Evolutionary conservation across 64 coral and sea anemone genomes (phyloP), one percentile per base, ranked within the genome.

Genomic region (Acropora tenuis): DNA sequence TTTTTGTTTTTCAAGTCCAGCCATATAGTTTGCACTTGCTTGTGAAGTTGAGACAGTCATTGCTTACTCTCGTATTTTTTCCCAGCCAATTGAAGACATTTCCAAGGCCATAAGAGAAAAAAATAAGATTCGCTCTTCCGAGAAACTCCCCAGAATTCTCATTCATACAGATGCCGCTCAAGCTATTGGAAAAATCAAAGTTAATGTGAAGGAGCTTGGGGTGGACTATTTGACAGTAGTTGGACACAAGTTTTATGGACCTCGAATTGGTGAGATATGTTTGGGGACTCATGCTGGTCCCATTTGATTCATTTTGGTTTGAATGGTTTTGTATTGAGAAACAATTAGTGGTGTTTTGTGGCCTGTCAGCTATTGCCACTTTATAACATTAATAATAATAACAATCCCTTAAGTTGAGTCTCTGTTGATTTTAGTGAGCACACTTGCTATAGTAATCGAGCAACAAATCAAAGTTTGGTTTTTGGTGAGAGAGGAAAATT

Each of bases 241-340:
- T 50, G 97, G 97, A 19, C 97, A 99, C 66, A 99, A 99, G 50
- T 99, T 99, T 86, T 99, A 99, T 87, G 97, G 88, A 73, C 97
- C 97, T 30, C 93, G 97, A 86, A 98, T 98, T 91, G 97, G 97
- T 98, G 79, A 18, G 61, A 57, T 9, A 9, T 1, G 16, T 75
- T 16, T 13, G 0, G 11, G 8, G 3, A 0, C 13, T 15, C 7
- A 63, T 63, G 9, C 60, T 15, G 52, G 52, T 55, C 52, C 52
- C 52, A 5, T 7, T 4, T 7, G 52, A 55, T 10, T 7, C 30
- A 30, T 30, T 30, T 30, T 30, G 30, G 30, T 30, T 30, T 30
- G 30, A 30, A 30, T 30, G 30, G 30, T 30, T 30, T 30, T 30
- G 30, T 30, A 55, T 4, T 4, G 9, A 55, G 52, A 5, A 5